phyloP scores from a whole-genome alignment of 2,113 vertebrate species.

The Aegithalos caudatus region DNA sequence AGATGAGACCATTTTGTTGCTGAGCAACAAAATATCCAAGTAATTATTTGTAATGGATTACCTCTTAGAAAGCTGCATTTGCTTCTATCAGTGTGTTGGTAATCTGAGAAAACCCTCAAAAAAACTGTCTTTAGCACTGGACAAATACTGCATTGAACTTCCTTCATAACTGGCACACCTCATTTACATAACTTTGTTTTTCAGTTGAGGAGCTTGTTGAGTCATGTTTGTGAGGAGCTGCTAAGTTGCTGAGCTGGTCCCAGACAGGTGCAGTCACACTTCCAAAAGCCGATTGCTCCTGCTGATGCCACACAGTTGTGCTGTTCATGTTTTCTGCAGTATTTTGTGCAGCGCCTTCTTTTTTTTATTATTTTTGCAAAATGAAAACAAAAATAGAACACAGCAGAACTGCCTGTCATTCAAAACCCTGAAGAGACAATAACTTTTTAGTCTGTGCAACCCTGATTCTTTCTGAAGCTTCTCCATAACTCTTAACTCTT shows the following conservation, averaged over 20 bases:
- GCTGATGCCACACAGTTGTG: neutral
- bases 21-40: neutral
- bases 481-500: neutral
- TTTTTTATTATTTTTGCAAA: neutral
- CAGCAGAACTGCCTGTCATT: neutral
- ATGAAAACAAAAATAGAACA: neutral
- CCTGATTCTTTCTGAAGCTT: neutral
- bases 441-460: neutral
- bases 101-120: neutral
- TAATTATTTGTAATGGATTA: neutral
- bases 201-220: neutral
- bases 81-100: neutral
- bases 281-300: neutral
- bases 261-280: neutral
- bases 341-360: neutral
- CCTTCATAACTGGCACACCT: neutral
- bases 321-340: neutral
- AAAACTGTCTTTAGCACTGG: neutral
- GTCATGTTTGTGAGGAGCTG: neutral
- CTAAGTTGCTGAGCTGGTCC: neutral
- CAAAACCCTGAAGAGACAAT: neutral
- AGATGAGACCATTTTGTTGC: neutral
- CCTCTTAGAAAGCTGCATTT: neutral
- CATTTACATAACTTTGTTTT: neutral
- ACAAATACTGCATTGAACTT: neutral